Evolutionary conservation across 2,888 invertebrate genomes (phyloP).

Genomic region (Ctenicera cuprea): DNA sequence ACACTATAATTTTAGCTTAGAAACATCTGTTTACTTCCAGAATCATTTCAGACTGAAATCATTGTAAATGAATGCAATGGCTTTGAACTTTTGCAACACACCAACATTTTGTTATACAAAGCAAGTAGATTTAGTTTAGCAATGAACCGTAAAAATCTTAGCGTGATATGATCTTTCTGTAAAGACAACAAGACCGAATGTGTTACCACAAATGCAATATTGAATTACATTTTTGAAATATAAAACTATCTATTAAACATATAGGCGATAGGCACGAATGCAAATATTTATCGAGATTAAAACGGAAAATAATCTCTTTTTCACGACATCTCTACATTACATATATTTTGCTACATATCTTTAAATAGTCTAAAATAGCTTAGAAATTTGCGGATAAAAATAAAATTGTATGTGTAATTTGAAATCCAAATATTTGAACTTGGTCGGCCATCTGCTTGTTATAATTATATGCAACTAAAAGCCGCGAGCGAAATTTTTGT

Average conservation of each 20-base stretch:
- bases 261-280: not conserved
- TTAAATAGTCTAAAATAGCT: not conserved
- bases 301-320: not conserved
- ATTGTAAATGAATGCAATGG: not conserved
- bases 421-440: not conserved
- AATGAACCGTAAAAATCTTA: constrained; percentile 9
- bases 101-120: not conserved
- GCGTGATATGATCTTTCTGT: not conserved
- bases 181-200: constrained; percentile 16
- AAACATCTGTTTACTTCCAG: not conserved
- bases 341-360: not conserved
- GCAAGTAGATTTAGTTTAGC: not conserved
- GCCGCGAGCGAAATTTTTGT: not conserved
- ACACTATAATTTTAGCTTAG: not conserved
- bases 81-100: not conserved
- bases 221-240: constrained; percentile 1
- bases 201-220: constrained; percentile 1
- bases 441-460: not conserved
- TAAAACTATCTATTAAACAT: not conserved
- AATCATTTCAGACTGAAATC: not conserved
- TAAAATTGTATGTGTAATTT: not conserved
- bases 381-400: not conserved
- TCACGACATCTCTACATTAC: too few species aligned
- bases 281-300: not conserved
- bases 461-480: not conserved